Percentiles rank a stretch among this genome's conserved stretches.
Conservation (phyloP, 1,140 invertebrate species). For the Drosophila kohkoa region DNA sequence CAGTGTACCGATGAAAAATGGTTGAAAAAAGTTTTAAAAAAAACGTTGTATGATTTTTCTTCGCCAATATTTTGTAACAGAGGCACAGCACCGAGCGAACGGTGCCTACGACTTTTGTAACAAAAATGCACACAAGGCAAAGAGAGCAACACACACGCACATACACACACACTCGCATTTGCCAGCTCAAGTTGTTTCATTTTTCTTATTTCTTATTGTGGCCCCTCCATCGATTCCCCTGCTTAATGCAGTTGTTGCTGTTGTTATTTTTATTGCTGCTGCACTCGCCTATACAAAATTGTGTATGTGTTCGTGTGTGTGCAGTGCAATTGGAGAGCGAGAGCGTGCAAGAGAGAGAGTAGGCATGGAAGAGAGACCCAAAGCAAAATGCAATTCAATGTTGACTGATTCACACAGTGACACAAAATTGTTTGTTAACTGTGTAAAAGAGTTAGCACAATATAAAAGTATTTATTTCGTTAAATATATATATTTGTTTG, state of each 20-base stretch:
- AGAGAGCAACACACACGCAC: slow-evolving; percentile 24
- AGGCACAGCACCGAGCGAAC: slow-evolving; percentile 64
- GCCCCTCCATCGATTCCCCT: slow-evolving; percentile 45
- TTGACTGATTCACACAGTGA: slow-evolving; percentile 44
- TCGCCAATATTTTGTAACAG: slow-evolving; percentile 85
- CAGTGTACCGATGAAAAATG: slow-evolving; percentile 73
- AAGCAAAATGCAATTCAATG: slow-evolving; percentile 55
- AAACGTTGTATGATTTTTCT: slow-evolving; percentile 85
- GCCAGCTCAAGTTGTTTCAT: slow-evolving; percentile 44
- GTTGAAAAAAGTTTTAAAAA: slow-evolving; percentile 82
- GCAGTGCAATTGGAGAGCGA: slow-evolving; percentile 41
- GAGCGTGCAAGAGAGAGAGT: slow-evolving; percentile 24
- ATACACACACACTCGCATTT: slow-evolving; percentile 18
- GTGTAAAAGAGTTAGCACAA: neutral
- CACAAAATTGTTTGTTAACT: neutral
- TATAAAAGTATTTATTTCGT: neutral
- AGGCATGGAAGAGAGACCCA: slow-evolving; percentile 31
- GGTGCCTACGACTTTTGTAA: slow-evolving; percentile 61
- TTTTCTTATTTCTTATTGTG: slow-evolving; percentile 47
- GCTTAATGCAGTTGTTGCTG: slow-evolving; percentile 30
- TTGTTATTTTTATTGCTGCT: slow-evolving; percentile 28
- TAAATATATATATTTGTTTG: too few species aligned
- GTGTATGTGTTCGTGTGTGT: slow-evolving; percentile 25
- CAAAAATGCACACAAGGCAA: slow-evolving; percentile 63
- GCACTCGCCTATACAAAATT: slow-evolving; percentile 33